Conservation (phyloP, 2,113 vertebrate species). For the Pelusios castaneus region DNA sequence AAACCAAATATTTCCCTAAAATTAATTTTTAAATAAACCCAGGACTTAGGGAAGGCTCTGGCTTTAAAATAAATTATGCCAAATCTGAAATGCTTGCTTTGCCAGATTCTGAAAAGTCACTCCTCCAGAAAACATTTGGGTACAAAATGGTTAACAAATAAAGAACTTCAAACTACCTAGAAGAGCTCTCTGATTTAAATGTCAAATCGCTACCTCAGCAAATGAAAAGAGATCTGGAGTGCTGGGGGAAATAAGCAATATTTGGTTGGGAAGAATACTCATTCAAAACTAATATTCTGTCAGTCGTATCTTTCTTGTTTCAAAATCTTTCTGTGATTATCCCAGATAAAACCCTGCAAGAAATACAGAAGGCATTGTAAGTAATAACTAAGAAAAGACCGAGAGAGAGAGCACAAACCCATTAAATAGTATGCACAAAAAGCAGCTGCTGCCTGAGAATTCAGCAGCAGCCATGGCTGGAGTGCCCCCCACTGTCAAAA, state of each 20-base stretch:
- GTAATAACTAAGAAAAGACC: background rate
- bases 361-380: background rate
- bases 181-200: background rate
- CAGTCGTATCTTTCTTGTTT: background rate
- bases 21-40: background rate
- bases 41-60: background rate
- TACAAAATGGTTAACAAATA: background rate
- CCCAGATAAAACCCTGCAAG: background rate
- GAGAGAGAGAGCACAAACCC: background rate
- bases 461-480: too few species aligned
- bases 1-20: background rate
- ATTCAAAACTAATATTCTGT: background rate
- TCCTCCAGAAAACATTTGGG: background rate
- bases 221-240: background rate
- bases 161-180: background rate
- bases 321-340: background rate
- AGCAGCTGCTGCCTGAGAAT: too few species aligned
- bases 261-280: background rate
- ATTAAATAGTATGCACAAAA: background rate
- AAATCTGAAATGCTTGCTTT: background rate
- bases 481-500: too few species aligned
- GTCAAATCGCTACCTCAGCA: background rate
- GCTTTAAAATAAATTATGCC: background rate
- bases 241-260: background rate
- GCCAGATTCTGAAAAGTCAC: background rate